Evolutionary conservation across 2,888 invertebrate species (phyloP).

Genomic region (Cetonia aurata): DNA sequence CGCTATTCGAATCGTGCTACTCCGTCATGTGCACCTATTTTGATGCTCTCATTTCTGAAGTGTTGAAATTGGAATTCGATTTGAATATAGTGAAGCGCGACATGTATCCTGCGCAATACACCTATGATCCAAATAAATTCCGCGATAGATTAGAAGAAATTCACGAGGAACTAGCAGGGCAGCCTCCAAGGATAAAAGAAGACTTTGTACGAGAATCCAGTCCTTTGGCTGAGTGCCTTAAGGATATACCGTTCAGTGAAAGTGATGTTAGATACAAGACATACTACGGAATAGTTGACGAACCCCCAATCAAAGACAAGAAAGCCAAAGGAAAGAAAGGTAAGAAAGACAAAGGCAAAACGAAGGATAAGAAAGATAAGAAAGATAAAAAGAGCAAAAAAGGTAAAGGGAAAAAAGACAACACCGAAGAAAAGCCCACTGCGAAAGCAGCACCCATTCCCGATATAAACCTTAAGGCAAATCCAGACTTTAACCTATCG

Average conservation of each 20-base stretch:
- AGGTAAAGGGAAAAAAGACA: constrained; percentile 3
- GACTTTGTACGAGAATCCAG: constrained; percentile 31
- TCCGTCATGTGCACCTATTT: constrained; percentile 49
- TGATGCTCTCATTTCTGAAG: constrained; percentile 47
- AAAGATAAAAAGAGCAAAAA: constrained; percentile 34
- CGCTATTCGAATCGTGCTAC: constrained; percentile 50
- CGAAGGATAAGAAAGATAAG: constrained; percentile 12
- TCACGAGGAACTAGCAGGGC: constrained; percentile 42
- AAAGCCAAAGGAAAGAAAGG: constrained; percentile 36
- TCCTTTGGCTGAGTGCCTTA: constrained; percentile 41
- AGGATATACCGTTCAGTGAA: constrained; percentile 44
- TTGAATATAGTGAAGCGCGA: constrained; percentile 5
- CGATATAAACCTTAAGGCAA: constrained; percentile 34
- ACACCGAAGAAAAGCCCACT: constrained; percentile 35
- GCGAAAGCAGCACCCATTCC: constrained; percentile 37
- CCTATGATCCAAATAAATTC: not conserved
- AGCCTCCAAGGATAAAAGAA: constrained; percentile 33
- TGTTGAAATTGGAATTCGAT: constrained; percentile 46
- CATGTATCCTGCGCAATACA: constrained; percentile 12
- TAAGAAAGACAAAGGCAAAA: constrained; percentile 29
- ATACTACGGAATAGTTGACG: constrained; percentile 35
- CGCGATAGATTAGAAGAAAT: constrained; percentile 10
- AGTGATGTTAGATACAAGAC: constrained; percentile 28
- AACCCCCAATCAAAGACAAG: constrained; percentile 5
- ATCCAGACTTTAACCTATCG: constrained; percentile 16